Percentiles rank a stretch among this genome's conserved stretches.
Evolutionary conservation across 1,140 invertebrate species (phyloP).

Genomic region (Drosophila insularis): DNA sequence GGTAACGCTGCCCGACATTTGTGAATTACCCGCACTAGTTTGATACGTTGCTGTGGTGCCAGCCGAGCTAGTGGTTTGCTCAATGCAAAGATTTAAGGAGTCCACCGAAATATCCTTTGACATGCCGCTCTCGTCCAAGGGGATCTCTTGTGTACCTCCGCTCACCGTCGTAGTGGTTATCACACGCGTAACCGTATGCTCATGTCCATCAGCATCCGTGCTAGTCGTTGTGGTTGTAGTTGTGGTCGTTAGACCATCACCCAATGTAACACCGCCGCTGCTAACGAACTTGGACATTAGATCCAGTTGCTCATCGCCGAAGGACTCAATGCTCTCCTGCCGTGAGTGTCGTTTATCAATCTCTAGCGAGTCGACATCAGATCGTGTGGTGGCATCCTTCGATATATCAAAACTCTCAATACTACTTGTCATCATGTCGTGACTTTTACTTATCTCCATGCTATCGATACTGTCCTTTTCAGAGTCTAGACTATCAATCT

Average conservation of each 20-base stretch:
- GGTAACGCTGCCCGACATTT: constrained; percentile 91
- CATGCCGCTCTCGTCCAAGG: constrained; percentile 56
- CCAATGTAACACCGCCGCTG: constrained; percentile 78
- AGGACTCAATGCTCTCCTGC: constrained; percentile 84
- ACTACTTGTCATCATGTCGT: constrained; percentile 85
- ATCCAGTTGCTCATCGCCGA: constrained; percentile 83
- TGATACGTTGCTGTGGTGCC: constrained; percentile 92
- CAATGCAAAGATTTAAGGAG: constrained; percentile 70
- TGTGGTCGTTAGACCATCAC: constrained; percentile 81
- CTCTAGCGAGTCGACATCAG: constrained; percentile 78
- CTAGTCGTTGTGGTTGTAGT: constrained; percentile 84
- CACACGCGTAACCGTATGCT: constrained; percentile 83
- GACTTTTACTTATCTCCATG: constrained; percentile 84
- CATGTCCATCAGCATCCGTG: constrained; percentile 83
- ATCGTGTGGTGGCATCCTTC: constrained; percentile 73
- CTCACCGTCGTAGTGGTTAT: constrained; percentile 83
- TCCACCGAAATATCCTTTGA: constrained; percentile 77
- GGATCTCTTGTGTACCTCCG: constrained; percentile 50
- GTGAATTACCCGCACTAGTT: constrained; percentile 89
- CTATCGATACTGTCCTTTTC: constrained; percentile 85
- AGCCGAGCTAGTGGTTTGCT: constrained; percentile 86
- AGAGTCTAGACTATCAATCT: constrained; percentile 65
- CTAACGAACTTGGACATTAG: constrained; percentile 66
- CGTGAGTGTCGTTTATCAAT: constrained; percentile 83
- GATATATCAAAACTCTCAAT: constrained; percentile 86